Evolutionary conservation across 2,888 invertebrate species (phyloP).

Genomic region (Scaptodrosophila latifasciaeformis): DNA sequence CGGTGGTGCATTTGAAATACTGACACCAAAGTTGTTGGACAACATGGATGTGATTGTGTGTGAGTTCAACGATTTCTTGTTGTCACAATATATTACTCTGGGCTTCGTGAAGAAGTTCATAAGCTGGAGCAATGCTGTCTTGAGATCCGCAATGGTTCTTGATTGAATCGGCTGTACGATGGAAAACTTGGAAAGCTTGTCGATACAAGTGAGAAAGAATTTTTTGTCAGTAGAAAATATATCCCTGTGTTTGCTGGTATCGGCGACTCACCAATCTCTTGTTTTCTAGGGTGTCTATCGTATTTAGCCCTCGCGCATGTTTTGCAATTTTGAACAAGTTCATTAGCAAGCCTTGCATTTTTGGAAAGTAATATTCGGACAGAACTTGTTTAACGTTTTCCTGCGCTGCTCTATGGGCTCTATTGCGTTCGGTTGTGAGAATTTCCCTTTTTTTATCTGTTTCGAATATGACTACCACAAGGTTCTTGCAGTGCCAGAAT

Average conservation of each 20-base stretch:
- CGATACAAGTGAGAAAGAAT: no score
- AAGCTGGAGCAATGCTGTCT: conserved; percentile 9
- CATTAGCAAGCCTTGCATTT: neutral
- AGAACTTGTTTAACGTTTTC: no score
- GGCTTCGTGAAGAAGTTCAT: conserved; percentile 20
- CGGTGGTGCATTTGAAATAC: no score
- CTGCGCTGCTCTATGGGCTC: neutral
- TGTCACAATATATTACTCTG: conserved; percentile 28
- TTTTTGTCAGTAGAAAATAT: no score
- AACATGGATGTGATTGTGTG: conserved; percentile 19
- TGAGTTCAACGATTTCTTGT: conserved; percentile 20
- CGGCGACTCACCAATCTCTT: no score
- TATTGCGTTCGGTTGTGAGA: neutral
- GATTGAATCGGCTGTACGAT: neutral
- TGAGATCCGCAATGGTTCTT: neutral
- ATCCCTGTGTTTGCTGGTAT: no score
- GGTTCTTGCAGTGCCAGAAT: no score
- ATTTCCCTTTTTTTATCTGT: no score
- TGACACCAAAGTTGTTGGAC: conserved; percentile 14
- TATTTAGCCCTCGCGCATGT: no score
- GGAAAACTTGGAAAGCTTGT: neutral
- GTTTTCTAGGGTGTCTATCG: no score
- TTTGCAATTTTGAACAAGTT: neutral
- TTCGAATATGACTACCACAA: no score
- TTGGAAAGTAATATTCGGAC: neutral